Conservation (phyloP, 2,113 vertebrate species). For the Grallaria varia region DNA sequence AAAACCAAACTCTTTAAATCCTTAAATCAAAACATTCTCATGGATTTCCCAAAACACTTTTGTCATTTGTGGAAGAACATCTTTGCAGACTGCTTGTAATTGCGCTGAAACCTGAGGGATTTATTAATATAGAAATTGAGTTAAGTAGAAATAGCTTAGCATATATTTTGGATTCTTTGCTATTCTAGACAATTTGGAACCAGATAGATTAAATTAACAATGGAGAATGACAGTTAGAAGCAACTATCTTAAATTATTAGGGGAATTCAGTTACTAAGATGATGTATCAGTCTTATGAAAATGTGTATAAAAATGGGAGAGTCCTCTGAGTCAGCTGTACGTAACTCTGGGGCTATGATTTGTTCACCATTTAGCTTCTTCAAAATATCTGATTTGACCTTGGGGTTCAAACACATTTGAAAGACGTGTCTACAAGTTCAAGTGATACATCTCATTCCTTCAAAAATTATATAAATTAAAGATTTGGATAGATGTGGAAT, state of each 20-base stretch:
- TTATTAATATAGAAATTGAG: slow-evolving; percentile 8
- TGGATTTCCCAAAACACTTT: background rate
- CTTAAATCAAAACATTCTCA: background rate
- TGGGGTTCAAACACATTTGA: background rate
- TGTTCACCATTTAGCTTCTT: background rate
- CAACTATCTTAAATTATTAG: background rate
- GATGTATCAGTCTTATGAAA: background rate
- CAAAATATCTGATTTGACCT: background rate
- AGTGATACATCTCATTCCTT: background rate
- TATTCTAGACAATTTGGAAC: slow-evolving; percentile 30
- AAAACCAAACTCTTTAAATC: background rate
- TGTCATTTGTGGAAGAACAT: background rate
- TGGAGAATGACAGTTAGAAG: background rate
- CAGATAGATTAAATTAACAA: slow-evolving; percentile 18
- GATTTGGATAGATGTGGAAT: background rate
- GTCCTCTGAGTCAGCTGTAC: background rate
- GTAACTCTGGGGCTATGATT: background rate
- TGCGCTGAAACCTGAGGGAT: background rate
- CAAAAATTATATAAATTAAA: background rate
- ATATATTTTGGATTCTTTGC: background rate
- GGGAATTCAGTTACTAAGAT: background rate
- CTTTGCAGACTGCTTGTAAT: background rate
- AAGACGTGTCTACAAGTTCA: background rate
- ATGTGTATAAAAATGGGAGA: background rate
- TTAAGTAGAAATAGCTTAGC: background rate